phyloP scores from a whole-genome alignment of 2,888 invertebrate genomes.

The Spodoptera littoralis region DNA sequence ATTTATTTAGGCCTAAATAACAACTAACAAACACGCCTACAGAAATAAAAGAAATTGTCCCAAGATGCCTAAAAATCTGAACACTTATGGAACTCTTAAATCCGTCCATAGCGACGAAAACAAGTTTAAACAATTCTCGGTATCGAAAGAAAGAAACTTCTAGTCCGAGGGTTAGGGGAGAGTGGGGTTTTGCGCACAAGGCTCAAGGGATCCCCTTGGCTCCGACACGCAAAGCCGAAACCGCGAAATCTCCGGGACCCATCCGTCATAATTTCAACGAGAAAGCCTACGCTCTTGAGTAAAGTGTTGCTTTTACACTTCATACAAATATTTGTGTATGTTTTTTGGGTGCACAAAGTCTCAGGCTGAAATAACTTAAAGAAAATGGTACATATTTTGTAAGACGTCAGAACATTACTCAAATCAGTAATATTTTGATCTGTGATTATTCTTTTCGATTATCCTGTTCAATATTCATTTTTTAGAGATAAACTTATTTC shows the following conservation, averaged over 20 bases:
- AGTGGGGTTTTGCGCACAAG: slow-evolving; percentile 65
- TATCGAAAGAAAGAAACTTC: slow-evolving; percentile 60
- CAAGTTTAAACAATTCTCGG: slow-evolving; percentile 49
- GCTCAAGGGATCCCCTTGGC: slow-evolving; percentile 80
- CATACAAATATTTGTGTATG: slow-evolving; percentile 14
- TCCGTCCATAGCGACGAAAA: slow-evolving; percentile 40
- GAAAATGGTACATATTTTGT: too few relatives aligned
- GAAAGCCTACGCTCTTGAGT: slow-evolving; percentile 62
- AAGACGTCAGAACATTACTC: too few relatives aligned
- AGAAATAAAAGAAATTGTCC: neutral
- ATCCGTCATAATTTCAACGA: slow-evolving; percentile 79
- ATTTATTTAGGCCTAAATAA: too few relatives aligned
- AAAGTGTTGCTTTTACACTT: slow-evolving; percentile 9
- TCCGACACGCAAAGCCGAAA: slow-evolving; percentile 73
- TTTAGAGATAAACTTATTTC: too few relatives aligned
- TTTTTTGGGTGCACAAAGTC: neutral
- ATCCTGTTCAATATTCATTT: too few relatives aligned
- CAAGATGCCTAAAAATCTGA: neutral
- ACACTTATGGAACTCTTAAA: slow-evolving; percentile 30
- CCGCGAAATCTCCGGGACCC: slow-evolving; percentile 80
- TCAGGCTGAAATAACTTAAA: too few relatives aligned
- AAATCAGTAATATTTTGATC: too few relatives aligned
- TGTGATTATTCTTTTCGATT: too few relatives aligned
- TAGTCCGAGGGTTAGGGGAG: slow-evolving; percentile 39
- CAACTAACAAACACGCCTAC: neutral